phyloP scores from a whole-genome alignment of 1,140 invertebrate species.

The Pectinophora gossypiella region DNA sequence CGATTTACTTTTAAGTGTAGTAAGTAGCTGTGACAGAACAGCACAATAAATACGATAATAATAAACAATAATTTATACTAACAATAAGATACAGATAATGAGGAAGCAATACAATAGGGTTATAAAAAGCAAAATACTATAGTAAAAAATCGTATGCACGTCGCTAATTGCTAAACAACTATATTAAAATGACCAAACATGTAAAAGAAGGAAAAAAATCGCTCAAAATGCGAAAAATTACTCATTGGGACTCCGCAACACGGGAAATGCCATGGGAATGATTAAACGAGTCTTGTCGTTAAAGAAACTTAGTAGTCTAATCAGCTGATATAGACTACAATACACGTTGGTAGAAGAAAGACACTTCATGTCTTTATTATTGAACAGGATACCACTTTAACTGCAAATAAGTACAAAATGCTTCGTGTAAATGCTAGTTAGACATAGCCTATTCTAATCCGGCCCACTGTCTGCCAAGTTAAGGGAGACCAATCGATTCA shows the following conservation, averaged over 20 bases:
- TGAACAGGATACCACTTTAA: too few relatives aligned
- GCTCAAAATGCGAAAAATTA: neutral
- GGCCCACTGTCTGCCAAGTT: too few relatives aligned
- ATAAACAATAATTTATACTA: neutral
- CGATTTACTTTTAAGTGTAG: conserved; percentile 40
- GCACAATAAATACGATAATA: conserved; percentile 44
- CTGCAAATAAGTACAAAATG: too few relatives aligned
- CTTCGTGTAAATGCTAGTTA: too few relatives aligned
- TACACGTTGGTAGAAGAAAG: too few relatives aligned
- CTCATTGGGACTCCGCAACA: neutral
- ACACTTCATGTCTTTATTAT: too few relatives aligned
- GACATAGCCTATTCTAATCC: too few relatives aligned
- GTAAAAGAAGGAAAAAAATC: neutral
- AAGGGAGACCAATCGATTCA: too few relatives aligned
- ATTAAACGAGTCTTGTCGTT: neutral
- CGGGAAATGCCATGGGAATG: conserved; percentile 1
- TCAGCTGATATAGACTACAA: too few relatives aligned
- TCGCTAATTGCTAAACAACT: conserved; percentile 63
- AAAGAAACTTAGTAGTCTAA: too few relatives aligned
- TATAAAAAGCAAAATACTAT: conserved; percentile 34
- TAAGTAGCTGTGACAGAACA: conserved; percentile 46
- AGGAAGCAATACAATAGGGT: conserved; percentile 46
- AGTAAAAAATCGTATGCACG: conserved; percentile 21
- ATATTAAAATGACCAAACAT: conserved; percentile 10
- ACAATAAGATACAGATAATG: conserved; percentile 32